Conservation (phyloP, 2,113 vertebrate genomes). For the Arizona elegans region DNA sequence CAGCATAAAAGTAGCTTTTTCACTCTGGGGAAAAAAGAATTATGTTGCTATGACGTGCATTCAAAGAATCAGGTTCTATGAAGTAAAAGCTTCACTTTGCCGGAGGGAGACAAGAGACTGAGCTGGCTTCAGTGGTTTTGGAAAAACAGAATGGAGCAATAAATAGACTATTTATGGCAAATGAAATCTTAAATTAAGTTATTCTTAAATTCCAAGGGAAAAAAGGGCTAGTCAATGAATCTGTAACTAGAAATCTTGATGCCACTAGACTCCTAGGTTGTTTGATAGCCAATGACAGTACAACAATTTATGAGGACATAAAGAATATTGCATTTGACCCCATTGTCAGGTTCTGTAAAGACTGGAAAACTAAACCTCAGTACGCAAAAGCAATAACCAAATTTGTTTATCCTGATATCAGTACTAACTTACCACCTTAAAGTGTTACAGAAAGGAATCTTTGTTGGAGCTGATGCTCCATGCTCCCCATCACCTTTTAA, state of each 20-base stretch:
- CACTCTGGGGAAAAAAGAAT: constrained; percentile 22
- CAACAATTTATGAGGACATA: neutral
- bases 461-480: no score
- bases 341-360: neutral
- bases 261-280: neutral
- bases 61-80: neutral
- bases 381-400: no score
- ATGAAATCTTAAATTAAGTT: neutral
- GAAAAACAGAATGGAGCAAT: neutral
- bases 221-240: neutral
- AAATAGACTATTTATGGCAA: neutral
- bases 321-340: neutral
- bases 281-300: neutral
- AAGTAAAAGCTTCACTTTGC: neutral
- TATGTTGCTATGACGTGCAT: constrained; percentile 23
- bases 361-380: no score
- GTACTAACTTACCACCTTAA: no score
- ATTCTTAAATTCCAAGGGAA: neutral
- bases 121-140: neutral
- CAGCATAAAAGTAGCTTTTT: constrained; percentile 48
- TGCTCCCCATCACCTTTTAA: no score
- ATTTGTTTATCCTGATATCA: no score
- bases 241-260: neutral
- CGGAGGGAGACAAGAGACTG: neutral
- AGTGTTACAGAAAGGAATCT: no score